Evolutionary conservation across 2,797 vertebrate species (phyloP), one percentile per base, ranked within the genome.

Genomic region (Neosilurus mollespiculum): DNA sequence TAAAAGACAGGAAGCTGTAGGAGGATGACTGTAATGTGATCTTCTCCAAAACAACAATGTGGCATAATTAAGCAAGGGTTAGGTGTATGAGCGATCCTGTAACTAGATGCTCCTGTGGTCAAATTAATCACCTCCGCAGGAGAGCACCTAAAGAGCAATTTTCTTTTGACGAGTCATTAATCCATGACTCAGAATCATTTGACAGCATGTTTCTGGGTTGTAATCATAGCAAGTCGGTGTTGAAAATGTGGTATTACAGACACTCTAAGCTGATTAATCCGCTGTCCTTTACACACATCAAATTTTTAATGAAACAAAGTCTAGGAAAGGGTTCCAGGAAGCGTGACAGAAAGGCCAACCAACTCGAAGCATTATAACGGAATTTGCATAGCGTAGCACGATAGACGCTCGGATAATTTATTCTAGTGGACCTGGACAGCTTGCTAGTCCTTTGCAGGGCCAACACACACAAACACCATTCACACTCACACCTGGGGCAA

Each of bases 1-100:
- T 54, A 85, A 80, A 75, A 82, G 80, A 77, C 73, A 79, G 84
- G 86, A 79, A 87, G 37, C 79, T 56, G 71, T 80, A 85, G 82
- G 85, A 81, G 78, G 78, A 70, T 54, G 62, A 72, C 61, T 62
- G 80, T 79, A 78, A 85, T 81, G 71, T 62, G 56, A 77, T 78
- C 75, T 85, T 78, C 66, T 62, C 18, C 78, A 30, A 66, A 83
- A 78, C 80, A 82, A 78, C 70, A 83, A 76, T 72, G 76, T 8
- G 11, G 54, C n/a, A 81, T 78, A 81, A 81, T 78, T 76, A 83
- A 51, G 78, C 59, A 58, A 73, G 80, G 83, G 56, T 67, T n/a
- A 8, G 66, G 65, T 37, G 51, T 58, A 43, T 43, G 75, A 58
- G 37, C 30, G 14, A 75, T 56, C 4, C 30, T 53, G 81, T 78